Evolutionary conservation across 2,888 invertebrate species (phyloP).

Genomic region (Caenorhabditis sp.): DNA sequence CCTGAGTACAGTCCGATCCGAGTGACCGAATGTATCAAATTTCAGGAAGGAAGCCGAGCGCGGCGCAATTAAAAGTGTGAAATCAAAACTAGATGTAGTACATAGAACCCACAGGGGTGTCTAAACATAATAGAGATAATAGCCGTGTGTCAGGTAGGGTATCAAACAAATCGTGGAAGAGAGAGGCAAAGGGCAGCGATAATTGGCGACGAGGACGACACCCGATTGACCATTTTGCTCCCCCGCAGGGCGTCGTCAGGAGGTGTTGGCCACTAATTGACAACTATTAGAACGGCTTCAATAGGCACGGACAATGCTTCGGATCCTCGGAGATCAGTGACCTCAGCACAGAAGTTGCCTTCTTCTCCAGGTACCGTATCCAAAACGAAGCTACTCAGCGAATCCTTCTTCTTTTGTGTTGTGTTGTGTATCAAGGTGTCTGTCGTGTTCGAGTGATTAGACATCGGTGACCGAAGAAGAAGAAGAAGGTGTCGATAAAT

Average conservation of each 20-base stretch:
- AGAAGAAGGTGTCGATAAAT: conserved; percentile 47
- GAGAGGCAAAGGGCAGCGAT: conserved; percentile 38
- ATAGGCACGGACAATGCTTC: conserved; percentile 36
- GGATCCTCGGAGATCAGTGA: neutral
- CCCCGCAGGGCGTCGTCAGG: conserved; percentile 15
- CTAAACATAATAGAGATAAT: conserved; percentile 55
- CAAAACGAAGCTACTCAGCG: neutral
- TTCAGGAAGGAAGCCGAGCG: conserved; percentile 30
- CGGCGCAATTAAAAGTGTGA: conserved; percentile 49
- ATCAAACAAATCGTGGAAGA: conserved; percentile 26
- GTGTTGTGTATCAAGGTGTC: conserved; percentile 27
- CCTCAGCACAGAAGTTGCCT: conserved; percentile 7
- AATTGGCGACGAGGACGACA: conserved; percentile 32
- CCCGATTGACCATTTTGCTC: conserved; percentile 32
- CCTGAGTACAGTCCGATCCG: neutral
- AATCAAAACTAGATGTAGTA: conserved; percentile 50
- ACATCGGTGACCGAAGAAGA: conserved; percentile 14
- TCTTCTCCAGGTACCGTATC: neutral
- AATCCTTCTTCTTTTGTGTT: neutral
- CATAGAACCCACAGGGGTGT: conserved; percentile 12
- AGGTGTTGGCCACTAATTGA: conserved; percentile 49
- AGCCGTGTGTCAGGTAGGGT: conserved; percentile 50
- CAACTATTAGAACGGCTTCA: conserved; percentile 24
- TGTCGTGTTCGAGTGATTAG: conserved; percentile 33
- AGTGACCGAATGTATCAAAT: conserved; percentile 33